These are phyloP conservation scores for Ochotona princeps DNA, from an alignment of 2,113 vertebrate genomes.

Conservation along the genomic window DNA sequence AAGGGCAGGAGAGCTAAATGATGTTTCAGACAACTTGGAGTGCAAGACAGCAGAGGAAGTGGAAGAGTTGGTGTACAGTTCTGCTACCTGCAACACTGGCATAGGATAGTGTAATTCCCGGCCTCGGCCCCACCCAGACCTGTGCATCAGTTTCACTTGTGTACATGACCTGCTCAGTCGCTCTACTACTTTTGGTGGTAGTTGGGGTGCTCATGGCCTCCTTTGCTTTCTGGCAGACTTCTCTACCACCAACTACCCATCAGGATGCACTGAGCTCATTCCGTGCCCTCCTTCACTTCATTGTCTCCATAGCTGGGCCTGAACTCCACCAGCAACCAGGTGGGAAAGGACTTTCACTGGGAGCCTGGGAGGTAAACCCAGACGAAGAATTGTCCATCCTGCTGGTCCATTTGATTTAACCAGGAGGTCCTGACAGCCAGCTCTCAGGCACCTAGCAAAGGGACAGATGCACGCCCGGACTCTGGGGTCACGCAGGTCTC, in stretches of 20 bases:
- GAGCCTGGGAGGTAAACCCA: too few species aligned
- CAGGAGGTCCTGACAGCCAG: background rate
- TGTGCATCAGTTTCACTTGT: background rate
- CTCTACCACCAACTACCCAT: background rate
- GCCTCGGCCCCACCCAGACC: background rate
- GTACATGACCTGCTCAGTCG: background rate
- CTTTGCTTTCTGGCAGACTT: background rate
- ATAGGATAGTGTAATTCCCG: background rate
- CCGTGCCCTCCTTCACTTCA: background rate
- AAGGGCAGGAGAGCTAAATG: background rate
- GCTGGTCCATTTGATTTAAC: too few species aligned
- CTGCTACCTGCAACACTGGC: background rate
- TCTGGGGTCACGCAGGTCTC: too few species aligned
- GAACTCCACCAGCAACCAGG: too few species aligned
- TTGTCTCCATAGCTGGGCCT: too few species aligned
- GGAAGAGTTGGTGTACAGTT: too few species aligned
- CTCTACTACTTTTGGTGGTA: background rate
- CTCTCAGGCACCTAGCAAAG: background rate
- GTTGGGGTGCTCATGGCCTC: background rate
- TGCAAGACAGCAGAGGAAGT: background rate
- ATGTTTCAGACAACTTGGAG: background rate
- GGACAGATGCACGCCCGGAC: background rate
- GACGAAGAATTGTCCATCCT: too few species aligned
- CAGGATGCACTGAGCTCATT: background rate
- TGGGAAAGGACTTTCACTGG: too few species aligned